Evolutionary conservation across 2,888 invertebrate genomes (phyloP).

Genomic region (Andrena camellia): DNA sequence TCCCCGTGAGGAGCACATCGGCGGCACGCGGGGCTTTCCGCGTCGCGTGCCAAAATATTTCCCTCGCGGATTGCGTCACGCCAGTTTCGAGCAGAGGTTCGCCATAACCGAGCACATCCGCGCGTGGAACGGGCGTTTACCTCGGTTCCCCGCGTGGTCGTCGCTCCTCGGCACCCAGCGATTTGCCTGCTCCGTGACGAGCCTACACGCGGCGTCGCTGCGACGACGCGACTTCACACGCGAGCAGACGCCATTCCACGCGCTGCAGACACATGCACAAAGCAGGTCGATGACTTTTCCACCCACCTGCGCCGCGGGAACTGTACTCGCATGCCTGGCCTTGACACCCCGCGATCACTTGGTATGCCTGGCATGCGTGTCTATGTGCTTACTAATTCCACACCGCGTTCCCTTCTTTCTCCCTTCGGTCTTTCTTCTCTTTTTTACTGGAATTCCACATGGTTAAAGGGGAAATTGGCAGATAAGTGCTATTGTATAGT

Average conservation of each 20-base stretch:
- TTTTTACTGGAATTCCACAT: background rate
- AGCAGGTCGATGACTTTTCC: constrained; percentile 66
- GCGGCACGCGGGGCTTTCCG: constrained; percentile 31
- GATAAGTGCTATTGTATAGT: too few relatives aligned
- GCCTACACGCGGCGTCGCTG: constrained; percentile 5
- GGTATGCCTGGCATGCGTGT: constrained; percentile 31
- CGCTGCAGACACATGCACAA: constrained; percentile 42
- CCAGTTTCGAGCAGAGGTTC: constrained; percentile 13
- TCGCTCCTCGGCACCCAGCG: constrained; percentile 22
- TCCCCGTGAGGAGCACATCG: constrained; percentile 30
- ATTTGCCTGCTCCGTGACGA: constrained; percentile 19
- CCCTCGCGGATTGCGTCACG: constrained; percentile 43
- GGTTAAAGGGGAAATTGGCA: too few relatives aligned
- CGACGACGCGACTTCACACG: constrained; percentile 21
- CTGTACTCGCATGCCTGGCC: constrained; percentile 43
- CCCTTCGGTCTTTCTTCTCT: too few relatives aligned
- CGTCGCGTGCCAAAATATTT: constrained; percentile 56
- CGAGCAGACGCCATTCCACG: constrained; percentile 20
- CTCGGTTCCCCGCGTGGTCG: constrained; percentile 21
- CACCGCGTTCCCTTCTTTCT: background rate
- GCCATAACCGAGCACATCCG: constrained; percentile 30
- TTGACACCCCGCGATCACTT: constrained; percentile 62
- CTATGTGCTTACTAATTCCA: background rate
- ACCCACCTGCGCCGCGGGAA: constrained; percentile 61
- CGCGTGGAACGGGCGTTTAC: constrained; percentile 47